A percentile compares a stretch with the other conserved stretches of the same genome.
Conservation (phyloP, 1,140 invertebrate genomes). For the Rhyacophila brunnea region DNA sequence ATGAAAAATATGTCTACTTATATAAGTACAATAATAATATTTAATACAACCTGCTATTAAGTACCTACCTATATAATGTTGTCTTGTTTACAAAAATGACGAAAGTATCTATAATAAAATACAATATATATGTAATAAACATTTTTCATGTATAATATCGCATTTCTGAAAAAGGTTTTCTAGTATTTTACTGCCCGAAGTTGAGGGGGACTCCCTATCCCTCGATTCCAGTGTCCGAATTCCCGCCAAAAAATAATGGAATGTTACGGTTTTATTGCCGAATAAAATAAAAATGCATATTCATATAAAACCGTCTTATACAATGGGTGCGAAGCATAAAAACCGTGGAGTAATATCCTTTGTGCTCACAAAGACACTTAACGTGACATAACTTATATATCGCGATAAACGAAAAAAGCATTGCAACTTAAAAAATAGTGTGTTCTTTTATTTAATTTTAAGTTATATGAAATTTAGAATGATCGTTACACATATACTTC, state of each 20-base stretch:
- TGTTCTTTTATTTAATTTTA: no score
- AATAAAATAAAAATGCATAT: slow-evolving; percentile 38
- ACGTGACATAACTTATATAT: slow-evolving; percentile 22
- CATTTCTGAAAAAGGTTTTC: not conserved
- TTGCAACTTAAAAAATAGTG: no score
- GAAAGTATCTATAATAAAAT: no score
- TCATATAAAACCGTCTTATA: slow-evolving; percentile 30
- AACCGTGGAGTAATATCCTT: slow-evolving; percentile 29
- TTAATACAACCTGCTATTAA: no score
- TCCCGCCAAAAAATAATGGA: slow-evolving; percentile 29
- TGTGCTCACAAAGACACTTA: slow-evolving; percentile 32
- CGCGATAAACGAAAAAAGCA: no score
- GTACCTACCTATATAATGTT: no score
- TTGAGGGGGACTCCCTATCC: not conserved
- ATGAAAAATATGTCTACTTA: no score
- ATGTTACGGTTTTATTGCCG: slow-evolving; percentile 32
- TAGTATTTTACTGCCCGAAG: no score
- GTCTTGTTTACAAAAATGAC: slow-evolving; percentile 10
- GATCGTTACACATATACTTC: no score
- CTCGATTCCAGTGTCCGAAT: slow-evolving; percentile 21
- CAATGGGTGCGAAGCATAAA: slow-evolving; percentile 34
- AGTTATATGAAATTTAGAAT: no score
- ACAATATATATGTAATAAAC: no score
- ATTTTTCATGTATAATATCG: not conserved
- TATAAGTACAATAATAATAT: no score